phyloP scores from a whole-genome alignment of 2,888 invertebrate species.

The Agelastica alni region DNA sequence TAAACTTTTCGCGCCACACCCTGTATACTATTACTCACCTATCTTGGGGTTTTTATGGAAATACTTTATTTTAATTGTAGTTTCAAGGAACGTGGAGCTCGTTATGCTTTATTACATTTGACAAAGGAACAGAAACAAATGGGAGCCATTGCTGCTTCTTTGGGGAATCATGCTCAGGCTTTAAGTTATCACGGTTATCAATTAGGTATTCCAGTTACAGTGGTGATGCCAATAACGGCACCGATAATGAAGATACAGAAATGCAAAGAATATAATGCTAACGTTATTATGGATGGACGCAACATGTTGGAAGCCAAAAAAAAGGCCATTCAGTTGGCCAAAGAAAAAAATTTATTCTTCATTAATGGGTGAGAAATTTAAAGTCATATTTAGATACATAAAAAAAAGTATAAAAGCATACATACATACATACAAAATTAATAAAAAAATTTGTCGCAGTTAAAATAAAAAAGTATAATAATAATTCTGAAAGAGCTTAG shows the following conservation, averaged over 20 bases:
- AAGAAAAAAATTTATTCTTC: conserved; percentile 73
- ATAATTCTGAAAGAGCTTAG: too few species aligned
- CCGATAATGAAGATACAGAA: conserved; percentile 95
- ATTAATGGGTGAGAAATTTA: conserved; percentile 89
- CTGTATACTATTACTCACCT: too few species aligned
- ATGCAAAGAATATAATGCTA: conserved; percentile 83
- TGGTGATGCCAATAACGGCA: conserved; percentile 95
- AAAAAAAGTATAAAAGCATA: too few species aligned
- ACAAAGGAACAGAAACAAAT: conserved; percentile 69
- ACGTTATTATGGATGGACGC: conserved; percentile 79
- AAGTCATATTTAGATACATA: too few species aligned
- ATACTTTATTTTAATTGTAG: too few species aligned
- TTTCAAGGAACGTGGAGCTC: conserved; percentile 93
- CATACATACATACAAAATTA: too few species aligned
- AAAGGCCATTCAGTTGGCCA: conserved; percentile 75
- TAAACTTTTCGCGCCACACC: too few species aligned
- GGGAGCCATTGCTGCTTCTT: conserved; percentile 91
- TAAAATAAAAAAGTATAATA: too few species aligned
- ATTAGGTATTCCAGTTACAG: conserved; percentile 67
- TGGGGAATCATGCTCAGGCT: conserved; percentile 92
- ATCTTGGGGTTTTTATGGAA: too few species aligned
- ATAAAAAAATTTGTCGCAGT: too few species aligned
- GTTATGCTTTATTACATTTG: conserved; percentile 80
- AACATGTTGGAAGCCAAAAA: conserved; percentile 86
- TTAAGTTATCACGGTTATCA: conserved; percentile 71